phyloP scores from a whole-genome alignment of 2,113 vertebrate genomes.

The Oncorhynchus tshawytscha region DNA sequence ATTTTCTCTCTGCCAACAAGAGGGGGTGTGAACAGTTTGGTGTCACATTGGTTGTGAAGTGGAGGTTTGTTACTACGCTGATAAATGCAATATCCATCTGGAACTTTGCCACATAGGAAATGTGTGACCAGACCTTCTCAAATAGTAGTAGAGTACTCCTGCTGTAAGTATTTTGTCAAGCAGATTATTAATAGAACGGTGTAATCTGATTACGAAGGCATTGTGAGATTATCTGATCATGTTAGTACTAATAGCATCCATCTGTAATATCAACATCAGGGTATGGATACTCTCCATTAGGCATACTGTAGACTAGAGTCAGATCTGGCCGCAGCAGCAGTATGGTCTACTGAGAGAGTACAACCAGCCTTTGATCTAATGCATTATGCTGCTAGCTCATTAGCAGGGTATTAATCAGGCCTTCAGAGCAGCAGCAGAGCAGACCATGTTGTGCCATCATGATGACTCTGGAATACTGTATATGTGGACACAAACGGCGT shows the following conservation, averaged over 20 bases:
- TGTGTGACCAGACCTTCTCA: too few species aligned
- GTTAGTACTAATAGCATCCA: not conserved
- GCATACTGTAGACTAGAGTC: too few species aligned
- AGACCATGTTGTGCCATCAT: not conserved
- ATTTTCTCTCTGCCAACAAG: too few species aligned
- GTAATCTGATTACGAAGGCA: not conserved
- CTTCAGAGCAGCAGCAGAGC: not conserved
- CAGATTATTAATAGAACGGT: constrained; percentile 9
- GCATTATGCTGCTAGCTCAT: not conserved
- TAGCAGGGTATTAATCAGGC: not conserved
- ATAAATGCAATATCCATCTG: too few species aligned
- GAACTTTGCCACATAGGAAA: too few species aligned
- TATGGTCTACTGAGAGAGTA: not conserved
- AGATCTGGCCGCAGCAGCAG: not conserved
- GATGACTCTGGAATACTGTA: not conserved
- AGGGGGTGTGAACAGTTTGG: too few species aligned
- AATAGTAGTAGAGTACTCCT: too few species aligned
- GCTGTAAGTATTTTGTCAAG: not conserved
- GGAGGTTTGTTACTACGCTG: too few species aligned
- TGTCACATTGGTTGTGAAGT: too few species aligned
- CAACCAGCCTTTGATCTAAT: not conserved
- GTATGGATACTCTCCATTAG: too few species aligned
- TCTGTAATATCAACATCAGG: not conserved
- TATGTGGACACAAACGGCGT: not conserved
- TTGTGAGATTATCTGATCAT: not conserved